Evolutionary conservation across 2,888 invertebrate species (phyloP).

Genomic region (Ectropis crepuscularia): DNA sequence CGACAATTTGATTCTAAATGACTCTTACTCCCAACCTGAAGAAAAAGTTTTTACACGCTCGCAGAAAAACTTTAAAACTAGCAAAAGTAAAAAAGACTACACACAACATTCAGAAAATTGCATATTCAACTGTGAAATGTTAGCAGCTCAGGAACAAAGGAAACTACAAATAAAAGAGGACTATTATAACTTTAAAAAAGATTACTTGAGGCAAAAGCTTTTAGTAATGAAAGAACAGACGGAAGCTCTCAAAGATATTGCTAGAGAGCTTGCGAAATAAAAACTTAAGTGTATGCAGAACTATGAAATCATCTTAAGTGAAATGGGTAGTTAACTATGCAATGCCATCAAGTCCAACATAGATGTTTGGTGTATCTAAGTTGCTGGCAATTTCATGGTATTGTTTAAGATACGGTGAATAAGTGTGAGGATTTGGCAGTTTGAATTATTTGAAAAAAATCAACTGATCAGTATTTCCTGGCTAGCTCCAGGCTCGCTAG

Average conservation of each 20-base stretch:
- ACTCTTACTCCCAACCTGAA: constrained; percentile 63
- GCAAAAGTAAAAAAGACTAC: constrained; percentile 50
- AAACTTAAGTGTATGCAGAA: no score
- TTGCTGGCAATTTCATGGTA: no score
- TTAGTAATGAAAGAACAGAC: constrained; percentile 72
- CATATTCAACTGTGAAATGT: constrained; percentile 68
- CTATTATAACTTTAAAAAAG: constrained; percentile 74
- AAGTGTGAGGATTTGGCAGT: no score
- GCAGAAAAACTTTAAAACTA: constrained; percentile 35
- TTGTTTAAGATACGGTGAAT: no score
- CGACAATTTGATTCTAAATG: constrained; percentile 50
- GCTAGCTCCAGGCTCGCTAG: no score
- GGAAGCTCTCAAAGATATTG: constrained; percentile 74
- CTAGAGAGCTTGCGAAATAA: constrained; percentile 64
- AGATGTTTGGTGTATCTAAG: no score
- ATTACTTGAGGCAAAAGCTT: constrained; percentile 73
- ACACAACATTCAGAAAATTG: constrained; percentile 60
- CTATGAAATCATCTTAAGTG: no score
- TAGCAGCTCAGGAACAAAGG: constrained; percentile 67
- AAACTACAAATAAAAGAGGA: constrained; percentile 74
- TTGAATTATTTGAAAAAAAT: no score
- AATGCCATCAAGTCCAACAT: no score
- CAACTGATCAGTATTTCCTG: no score
- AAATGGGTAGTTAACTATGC: no score
- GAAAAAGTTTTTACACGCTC: constrained; percentile 57